These are phyloP conservation scores for Amazona vittata DNA, from an alignment of 2,113 vertebrate genomes.

Conservation along the genomic window DNA sequence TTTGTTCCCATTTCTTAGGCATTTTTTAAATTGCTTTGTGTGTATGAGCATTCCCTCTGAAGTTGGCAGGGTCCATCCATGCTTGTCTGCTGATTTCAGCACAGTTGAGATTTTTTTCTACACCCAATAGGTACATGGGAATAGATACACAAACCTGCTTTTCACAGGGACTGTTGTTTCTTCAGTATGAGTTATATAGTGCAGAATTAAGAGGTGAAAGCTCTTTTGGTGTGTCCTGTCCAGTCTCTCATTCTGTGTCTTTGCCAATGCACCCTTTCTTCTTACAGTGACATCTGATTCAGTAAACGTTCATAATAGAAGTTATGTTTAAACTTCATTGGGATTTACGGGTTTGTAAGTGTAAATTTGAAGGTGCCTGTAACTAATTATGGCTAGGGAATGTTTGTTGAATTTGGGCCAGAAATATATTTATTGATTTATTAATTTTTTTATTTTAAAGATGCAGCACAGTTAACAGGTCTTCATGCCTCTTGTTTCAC, in stretches of 20 bases:
- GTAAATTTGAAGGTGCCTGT: not conserved
- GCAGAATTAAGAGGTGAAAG: not conserved
- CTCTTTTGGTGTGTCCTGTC: not conserved
- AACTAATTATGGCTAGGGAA: not conserved
- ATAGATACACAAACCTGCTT: not conserved
- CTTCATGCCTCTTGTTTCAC: not conserved
- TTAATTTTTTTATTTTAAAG: not conserved
- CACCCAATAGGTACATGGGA: rapidly evolving
- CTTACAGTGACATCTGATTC: not conserved
- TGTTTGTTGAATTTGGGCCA: not conserved
- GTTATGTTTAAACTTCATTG: not conserved
- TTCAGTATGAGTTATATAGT: not conserved
- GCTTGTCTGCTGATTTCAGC: not conserved
- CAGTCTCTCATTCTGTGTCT: not conserved
- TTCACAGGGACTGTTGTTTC: not conserved
- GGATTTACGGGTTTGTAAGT: not conserved
- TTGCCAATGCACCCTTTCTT: not conserved
- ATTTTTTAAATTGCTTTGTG: not conserved
- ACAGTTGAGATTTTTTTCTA: not conserved
- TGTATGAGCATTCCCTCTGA: rapidly evolving
- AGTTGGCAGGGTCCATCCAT: not conserved
- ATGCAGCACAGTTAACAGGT: not conserved
- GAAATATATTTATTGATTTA: not conserved
- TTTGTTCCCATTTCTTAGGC: not conserved
- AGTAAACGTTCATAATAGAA: not conserved